phyloP scores from a whole-genome alignment of 2,113 vertebrate genomes.

The Thunnus thynnus region DNA sequence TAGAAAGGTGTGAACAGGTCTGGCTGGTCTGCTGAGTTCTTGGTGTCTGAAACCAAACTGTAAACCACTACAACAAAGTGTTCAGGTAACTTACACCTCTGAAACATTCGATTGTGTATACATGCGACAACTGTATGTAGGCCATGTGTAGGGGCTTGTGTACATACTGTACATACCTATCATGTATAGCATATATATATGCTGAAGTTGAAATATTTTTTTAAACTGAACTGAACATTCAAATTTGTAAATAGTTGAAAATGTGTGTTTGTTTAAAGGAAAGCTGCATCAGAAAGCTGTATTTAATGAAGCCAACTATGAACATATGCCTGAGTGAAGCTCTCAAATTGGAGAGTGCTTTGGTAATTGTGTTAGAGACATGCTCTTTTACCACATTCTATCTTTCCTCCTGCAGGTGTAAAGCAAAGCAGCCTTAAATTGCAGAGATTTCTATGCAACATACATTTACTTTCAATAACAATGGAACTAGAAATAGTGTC shows the following conservation, averaged over 20 bases:
- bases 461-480: conserved; percentile 41
- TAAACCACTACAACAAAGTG: conserved; percentile 27
- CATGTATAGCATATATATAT: neutral
- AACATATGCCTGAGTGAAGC: conserved; percentile 60
- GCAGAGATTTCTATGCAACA: conserved; percentile 46
- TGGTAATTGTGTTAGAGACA: conserved; percentile 66
- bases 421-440: conserved; percentile 51
- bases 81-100: conserved; percentile 21
- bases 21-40: conserved; percentile 50
- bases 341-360: conserved; percentile 66
- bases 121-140: neutral
- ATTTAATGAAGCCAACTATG: conserved; percentile 54
- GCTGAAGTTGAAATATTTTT: neutral
- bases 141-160: neutral
- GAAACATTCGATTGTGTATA: conserved; percentile 5
- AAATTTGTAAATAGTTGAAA: conserved; percentile 10
- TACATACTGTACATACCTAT: conserved; percentile 18
- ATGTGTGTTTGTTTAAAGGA: conserved; percentile 15
- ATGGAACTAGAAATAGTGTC: conserved; percentile 1
- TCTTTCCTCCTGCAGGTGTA: conserved; percentile 71
- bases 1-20: conserved; percentile 67
- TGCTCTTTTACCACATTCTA: conserved; percentile 52
- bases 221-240: neutral
- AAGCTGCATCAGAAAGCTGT: conserved; percentile 14
- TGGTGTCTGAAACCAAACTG: conserved; percentile 15